These are phyloP conservation scores for Apus apus DNA, from an alignment of 2,113 vertebrate species.

Conservation along the genomic window DNA sequence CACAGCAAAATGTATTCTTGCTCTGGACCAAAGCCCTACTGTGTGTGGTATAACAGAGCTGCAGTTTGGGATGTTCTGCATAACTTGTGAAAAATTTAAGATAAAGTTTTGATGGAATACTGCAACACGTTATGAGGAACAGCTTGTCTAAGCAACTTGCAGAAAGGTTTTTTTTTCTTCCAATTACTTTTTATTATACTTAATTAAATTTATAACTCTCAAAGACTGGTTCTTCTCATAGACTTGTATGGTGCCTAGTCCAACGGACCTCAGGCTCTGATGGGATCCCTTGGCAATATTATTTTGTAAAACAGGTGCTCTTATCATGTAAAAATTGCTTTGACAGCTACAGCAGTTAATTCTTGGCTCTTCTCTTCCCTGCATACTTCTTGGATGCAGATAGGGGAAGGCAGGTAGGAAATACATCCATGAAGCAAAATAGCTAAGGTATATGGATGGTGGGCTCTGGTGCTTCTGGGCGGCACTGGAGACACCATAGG, in stretches of 20 bases:
- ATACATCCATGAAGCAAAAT: not conserved
- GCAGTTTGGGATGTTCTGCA: not conserved
- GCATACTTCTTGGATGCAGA: not conserved
- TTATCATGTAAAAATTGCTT: not conserved
- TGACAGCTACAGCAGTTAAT: not conserved
- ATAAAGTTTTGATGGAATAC: not conserved
- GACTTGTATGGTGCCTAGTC: not conserved
- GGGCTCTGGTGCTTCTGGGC: not conserved
- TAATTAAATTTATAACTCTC: not conserved
- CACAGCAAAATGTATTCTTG: not conserved
- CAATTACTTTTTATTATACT: not conserved
- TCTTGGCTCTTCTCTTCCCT: not conserved
- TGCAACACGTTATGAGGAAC: not conserved
- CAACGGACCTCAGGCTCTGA: not conserved
- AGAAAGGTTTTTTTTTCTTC: not conserved
- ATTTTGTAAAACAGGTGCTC: not conserved
- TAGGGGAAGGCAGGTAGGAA: not conserved
- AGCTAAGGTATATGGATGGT: not conserved
- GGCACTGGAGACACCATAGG: rapidly evolving
- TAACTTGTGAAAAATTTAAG: not conserved
- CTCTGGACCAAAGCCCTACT: not conserved
- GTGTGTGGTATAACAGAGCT: not conserved
- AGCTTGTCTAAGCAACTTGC: not conserved
- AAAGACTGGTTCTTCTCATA: not conserved
- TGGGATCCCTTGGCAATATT: not conserved